These are phyloP conservation scores for Pseudeuparius sepicola DNA, from an alignment of 2,888 invertebrate species.

Conservation along the genomic window DNA sequence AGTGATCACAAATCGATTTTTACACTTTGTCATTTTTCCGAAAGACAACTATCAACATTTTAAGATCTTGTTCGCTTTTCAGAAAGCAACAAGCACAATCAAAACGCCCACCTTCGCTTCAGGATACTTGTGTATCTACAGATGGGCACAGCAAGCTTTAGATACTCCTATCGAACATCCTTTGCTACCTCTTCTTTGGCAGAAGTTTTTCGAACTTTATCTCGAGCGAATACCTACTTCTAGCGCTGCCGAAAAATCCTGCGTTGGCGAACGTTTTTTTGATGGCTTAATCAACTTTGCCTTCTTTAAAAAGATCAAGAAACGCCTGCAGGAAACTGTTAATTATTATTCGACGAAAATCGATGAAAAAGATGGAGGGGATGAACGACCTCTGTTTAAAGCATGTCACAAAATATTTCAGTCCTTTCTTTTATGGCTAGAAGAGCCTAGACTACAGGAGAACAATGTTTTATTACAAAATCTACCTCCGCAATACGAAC, in stretches of 20 bases:
- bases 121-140: conserved; percentile 53
- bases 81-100: conserved; percentile 49
- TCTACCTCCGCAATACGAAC: conserved; percentile 64
- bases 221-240: conserved; percentile 48
- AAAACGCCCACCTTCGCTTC: conserved; percentile 47
- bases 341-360: conserved; percentile 45
- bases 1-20: too few species aligned
- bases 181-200: conserved; percentile 60
- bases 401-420: conserved; percentile 24
- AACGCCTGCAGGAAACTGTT: conserved; percentile 53
- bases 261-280: conserved; percentile 67
- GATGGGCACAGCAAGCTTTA: conserved; percentile 65
- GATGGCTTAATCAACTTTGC: conserved; percentile 56
- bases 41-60: too few species aligned
- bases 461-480: conserved; percentile 53
- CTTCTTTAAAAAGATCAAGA: conserved; percentile 59
- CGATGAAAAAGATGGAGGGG: conserved; percentile 30
- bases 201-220: conserved; percentile 65
- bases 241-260: conserved; percentile 46
- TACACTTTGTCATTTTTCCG: too few species aligned
- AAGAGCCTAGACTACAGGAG: conserved; percentile 66
- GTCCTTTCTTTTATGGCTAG: conserved; percentile 64
- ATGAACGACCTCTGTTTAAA: conserved; percentile 17
- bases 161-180: conserved; percentile 59
- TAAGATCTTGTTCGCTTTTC: conserved; percentile 30